These are phyloP conservation scores for Hoplostethus mediterraneus DNA, from an alignment of 2,797 vertebrate genomes.

Conservation along the genomic window DNA sequence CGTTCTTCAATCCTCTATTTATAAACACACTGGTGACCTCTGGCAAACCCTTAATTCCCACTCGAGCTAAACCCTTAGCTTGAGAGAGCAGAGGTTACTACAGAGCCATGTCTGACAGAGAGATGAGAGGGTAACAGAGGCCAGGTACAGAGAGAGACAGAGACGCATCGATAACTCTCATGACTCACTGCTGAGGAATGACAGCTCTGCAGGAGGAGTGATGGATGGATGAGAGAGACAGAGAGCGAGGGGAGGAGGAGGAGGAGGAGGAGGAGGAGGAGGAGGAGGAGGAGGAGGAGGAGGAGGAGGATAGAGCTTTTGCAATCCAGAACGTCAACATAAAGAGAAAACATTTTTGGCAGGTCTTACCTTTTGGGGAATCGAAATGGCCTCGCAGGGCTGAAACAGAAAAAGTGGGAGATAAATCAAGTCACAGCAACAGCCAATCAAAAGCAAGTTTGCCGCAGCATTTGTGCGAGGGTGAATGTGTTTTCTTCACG, in stretches of 20 bases:
- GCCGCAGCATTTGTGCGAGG: conserved; percentile 15
- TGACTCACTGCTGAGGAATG: conserved; percentile 80
- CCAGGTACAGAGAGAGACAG: conserved; percentile 53
- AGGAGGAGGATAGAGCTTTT: background rate
- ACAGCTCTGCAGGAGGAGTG: conserved; percentile 55
- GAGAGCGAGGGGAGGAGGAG: background rate
- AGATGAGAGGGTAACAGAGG: conserved; percentile 38
- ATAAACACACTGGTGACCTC: background rate
- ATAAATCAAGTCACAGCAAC: conserved; percentile 74
- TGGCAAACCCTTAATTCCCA: background rate
- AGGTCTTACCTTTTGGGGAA: conserved; percentile 95
- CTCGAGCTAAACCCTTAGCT: conserved; percentile 20
- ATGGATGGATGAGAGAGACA: conserved; percentile 64
- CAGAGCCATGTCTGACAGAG: background rate
- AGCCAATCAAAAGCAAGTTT: conserved; percentile 59
- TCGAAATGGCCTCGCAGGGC: conserved; percentile 91
- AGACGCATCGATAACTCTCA: conserved; percentile 51
- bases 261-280: background rate
- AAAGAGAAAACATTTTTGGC: conserved; percentile 53
- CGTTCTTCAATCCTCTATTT: too few relatives aligned
- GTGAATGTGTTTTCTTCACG: conserved; percentile 49
- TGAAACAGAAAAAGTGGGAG: conserved; percentile 80
- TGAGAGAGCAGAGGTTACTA: conserved; percentile 7
- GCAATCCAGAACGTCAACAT: conserved; percentile 53
- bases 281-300: conserved; percentile 25